These are phyloP conservation scores for Hepsetus odoe DNA, from an alignment of 2,113 vertebrate species.

Conservation along the genomic window DNA sequence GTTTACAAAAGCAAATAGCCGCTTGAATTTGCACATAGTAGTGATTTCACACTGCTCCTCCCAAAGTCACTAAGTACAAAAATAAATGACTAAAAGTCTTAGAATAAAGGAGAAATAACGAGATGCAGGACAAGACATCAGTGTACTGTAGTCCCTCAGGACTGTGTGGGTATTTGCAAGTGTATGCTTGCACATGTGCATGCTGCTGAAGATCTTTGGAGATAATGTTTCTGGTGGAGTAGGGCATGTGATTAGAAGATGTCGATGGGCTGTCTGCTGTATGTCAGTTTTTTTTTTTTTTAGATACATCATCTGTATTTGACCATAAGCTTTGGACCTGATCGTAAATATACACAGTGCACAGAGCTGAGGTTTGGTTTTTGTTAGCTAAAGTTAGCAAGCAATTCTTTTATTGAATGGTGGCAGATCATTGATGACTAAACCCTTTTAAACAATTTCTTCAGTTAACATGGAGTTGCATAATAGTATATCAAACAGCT, in stretches of 20 bases:
- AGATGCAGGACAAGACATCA: not conserved
- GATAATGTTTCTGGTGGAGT: constrained; percentile 6
- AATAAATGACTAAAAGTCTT: not conserved
- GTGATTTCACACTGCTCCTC: not conserved
- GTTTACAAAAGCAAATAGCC: too few relatives aligned
- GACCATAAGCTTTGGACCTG: not conserved
- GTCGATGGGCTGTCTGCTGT: not conserved
- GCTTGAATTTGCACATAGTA: not conserved
- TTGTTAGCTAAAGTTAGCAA: not conserved
- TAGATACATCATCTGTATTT: not conserved
- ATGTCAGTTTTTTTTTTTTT: not conserved
- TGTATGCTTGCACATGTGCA: not conserved
- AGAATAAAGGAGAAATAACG: not conserved
- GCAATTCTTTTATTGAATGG: too few relatives aligned
- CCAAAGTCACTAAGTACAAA: not conserved
- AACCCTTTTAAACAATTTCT: too few relatives aligned
- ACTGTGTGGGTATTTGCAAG: not conserved
- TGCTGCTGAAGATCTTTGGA: not conserved
- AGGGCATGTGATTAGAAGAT: not conserved
- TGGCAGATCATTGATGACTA: too few relatives aligned
- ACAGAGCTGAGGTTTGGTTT: not conserved
- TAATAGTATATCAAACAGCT: too few relatives aligned
- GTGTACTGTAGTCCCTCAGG: too few relatives aligned
- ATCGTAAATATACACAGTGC: not conserved
- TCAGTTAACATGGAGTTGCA: too few relatives aligned